Base-by-base conservation (phyloP, 2,113 vertebrate species). In the Leucopsar rothschildi region DNA sequence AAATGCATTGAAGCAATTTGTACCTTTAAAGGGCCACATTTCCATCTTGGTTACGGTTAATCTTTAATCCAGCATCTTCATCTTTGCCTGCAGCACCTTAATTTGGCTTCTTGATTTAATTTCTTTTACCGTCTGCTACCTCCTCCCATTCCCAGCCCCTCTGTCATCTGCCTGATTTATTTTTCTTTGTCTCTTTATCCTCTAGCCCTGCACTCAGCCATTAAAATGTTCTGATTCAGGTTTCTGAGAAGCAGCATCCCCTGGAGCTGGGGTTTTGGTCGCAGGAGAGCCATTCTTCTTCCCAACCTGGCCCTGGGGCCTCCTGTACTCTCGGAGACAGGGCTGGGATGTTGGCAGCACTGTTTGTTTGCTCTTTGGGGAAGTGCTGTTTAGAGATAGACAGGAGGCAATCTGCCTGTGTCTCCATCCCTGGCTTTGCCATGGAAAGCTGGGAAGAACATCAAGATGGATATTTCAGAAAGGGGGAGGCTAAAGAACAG, bases 51-150 rank as follows among this genome's bases (percentile, higher is more conserved):
- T 95, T 91, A 87, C 42, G 1, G 81, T 96, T 95, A 96, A 96
- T 97, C 97, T 96, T 88, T 96, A 96, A 96, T 95, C 96, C 75
- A 59, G 60, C 71, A 75, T 96, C 95, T 95, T 88, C 76, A 91
- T 95, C 92, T 95, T 94, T 84, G 85, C 95, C 92, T 93, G 90
- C 84, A 96, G 96, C 96, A 93, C 94, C 94, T 95, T 96, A 90
- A 96, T 94, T 96, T 94, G 86, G 85, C 88, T 88, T 65, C 90
- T 94, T 95, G 93, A 97, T 97, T 96, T 93, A 96, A 96, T 96
- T 96, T 92, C 79, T 95, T 94, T 95, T 92, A 90, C 95, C 76
- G 90, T 96, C 95, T 96, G 90, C 94, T 95, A 77, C 92, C 92
- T 93, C 93, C 90, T 93, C 64, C 88, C 72, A 70, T 88, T 97